Base-by-base conservation (phyloP, 2,113 vertebrate genomes). In the Odocoileus virginianus region DNA sequence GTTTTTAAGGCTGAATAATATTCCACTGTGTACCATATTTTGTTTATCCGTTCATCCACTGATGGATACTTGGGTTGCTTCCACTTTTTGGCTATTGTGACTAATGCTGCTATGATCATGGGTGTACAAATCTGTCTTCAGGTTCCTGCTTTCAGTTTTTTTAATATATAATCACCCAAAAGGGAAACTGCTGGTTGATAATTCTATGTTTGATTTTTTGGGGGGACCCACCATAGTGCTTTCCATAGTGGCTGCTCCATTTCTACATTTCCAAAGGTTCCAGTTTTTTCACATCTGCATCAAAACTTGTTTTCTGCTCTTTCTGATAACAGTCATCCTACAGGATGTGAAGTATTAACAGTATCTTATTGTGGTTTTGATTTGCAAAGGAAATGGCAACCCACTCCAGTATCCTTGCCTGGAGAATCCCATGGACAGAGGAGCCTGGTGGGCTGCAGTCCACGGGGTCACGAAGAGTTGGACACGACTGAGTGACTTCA, bases 141-240 rank as follows among this genome's bases (percentile, higher is more conserved):
- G 50, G 30, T 40, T 33, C 81, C 52, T 83, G 43, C 17, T 83
- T 58, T 84, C 52, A 40, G 7, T 33, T 25, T 61, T 84, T 84
- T 71, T 14, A 33, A 19, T 74, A 19, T 84, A 50, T 50, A 19
- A 71, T 40, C 25, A 58, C 6, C 47, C 33, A 25, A n/a, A 89
- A 89, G 43, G 36, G 52, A n/a, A 83, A 71, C 50, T 74, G 19
- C 19, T 83, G 64, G 21, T 52, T 95, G 87, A 27, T 58, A 25
- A 93, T 90, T 85, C 55, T 64, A 21, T 36, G 17, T 64, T 60
- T 71, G 61, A 67, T 21, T 45, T n/a, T 86, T 94, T 91, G 40
- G 45, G 79, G 79, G 28, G 36, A 95, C 17, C 7, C 81, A 64
- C 55, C 5, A 15, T 54, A 89, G 17, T n/a, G 40, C 28, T 94